These are phyloP conservation scores for Tadarida brasiliensis DNA, from an alignment of 2,797 vertebrate species.

Conservation along the genomic window DNA sequence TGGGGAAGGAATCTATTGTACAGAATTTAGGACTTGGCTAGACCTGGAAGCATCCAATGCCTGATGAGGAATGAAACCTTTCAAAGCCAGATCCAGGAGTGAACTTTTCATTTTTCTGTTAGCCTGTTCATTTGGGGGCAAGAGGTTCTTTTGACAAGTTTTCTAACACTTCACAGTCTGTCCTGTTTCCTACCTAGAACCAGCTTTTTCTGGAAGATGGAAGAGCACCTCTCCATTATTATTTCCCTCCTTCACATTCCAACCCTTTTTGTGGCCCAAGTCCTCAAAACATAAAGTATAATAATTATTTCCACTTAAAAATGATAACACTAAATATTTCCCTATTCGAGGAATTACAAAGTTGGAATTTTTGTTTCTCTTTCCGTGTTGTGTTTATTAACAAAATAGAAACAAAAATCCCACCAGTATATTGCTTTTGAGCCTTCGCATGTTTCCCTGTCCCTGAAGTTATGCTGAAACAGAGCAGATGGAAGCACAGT, in stretches of 20 bases:
- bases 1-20: background rate
- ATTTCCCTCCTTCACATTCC: background rate
- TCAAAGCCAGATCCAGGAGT: background rate
- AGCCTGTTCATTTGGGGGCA: background rate
- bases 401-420: background rate
- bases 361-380: slow-evolving; percentile 5
- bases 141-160: background rate
- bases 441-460: background rate
- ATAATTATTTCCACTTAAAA: slow-evolving; percentile 1
- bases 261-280: background rate
- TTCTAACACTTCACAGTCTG: background rate
- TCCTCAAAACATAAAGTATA: background rate
- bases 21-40: background rate
- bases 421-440: background rate
- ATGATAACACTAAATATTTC: background rate
- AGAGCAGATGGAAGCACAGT: slow-evolving; percentile 68
- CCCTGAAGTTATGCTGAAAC: slow-evolving; percentile 19
- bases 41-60: background rate
- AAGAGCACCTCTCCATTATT: background rate
- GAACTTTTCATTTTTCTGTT: background rate
- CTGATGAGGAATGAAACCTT: background rate
- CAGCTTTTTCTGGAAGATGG: background rate
- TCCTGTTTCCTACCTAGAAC: background rate
- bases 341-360: slow-evolving; percentile 38
- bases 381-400: slow-evolving; percentile 54